A percentile compares a stretch with the other conserved stretches of the same genome.
Conservation (phyloP, 2,888 invertebrate species). For the Chrysotoxum bicinctum region DNA sequence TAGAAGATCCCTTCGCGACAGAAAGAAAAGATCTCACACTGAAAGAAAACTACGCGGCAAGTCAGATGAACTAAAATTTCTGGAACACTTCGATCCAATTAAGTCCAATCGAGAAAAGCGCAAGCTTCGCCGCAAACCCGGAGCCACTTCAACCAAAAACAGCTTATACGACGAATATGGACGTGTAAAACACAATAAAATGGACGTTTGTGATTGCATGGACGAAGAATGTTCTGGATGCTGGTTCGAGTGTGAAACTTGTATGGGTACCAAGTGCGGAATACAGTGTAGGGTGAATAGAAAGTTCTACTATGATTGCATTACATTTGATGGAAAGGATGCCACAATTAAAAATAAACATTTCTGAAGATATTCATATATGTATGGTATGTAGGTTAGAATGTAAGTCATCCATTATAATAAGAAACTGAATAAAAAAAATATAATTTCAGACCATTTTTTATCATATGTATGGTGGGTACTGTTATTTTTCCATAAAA, state of each 20-base stretch:
- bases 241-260: conserved; percentile 90
- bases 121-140: conserved; percentile 85
- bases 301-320: conserved; percentile 89
- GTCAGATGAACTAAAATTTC: conserved; percentile 74
- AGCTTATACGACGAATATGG: conserved; percentile 87
- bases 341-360: conserved; percentile 77
- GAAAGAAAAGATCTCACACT: conserved; percentile 74
- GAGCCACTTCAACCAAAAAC: conserved; percentile 59
- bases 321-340: conserved; percentile 91
- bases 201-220: conserved; percentile 93
- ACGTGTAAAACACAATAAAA: conserved; percentile 84
- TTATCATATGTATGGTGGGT: too few species aligned
- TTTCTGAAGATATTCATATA: conserved; percentile 30
- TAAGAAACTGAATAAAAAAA: background rate
- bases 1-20: conserved; percentile 75
- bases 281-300: conserved; percentile 90
- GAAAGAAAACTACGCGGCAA: conserved; percentile 74
- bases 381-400: background rate
- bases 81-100: conserved; percentile 61
- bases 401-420: too few species aligned
- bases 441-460: too few species aligned
- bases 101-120: conserved; percentile 88
- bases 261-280: conserved; percentile 89
- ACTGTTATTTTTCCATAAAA: too few species aligned
- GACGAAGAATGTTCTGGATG: conserved; percentile 90